Evolutionary conservation across 2,888 invertebrate species (phyloP), one percentile per base, ranked within the genome.

Genomic region (Tetanocera ferruginea): DNA sequence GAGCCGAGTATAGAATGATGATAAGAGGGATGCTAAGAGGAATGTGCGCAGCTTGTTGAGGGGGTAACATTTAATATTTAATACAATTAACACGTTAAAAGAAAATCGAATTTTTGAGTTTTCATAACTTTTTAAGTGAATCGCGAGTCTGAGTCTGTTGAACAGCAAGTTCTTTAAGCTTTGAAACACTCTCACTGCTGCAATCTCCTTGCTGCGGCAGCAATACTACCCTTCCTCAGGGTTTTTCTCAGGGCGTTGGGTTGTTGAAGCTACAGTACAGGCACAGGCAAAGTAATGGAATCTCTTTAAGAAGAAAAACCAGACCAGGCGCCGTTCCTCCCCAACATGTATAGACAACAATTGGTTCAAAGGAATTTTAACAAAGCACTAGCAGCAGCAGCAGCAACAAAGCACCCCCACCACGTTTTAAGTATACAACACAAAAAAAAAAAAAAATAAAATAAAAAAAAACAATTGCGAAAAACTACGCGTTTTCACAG

Each of bases 311-410:
- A 14, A 43, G 14, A 43, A 43, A 43, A n/a, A 49, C 25, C 23
- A 57, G 72, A 28, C 70, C 51, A 51, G 70, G 28, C 28, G 70
- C 55, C 28, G 34, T 17, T 64, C 31, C 51, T 51, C 66, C 31
- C 25, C 66, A 3, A n/a, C 75, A 55, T 55, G 67, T 75, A 67
- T 34, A 67, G 23, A 82, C 80, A 81, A 82, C 79, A 81, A 81
- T 81, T 80, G 81, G 75, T 81, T 78, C 81, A 81, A 80, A 80
- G 81, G 82, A 81, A 81, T 81, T 82, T 81, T 69, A 79, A 79
- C 79, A 79, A 79, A 71, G 34, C 51, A 51, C 60, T 62, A 57
- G 69, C 14, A 69, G 31, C 51, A 23, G 31, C 51, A 23, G 66
- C 57, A 78, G 78, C 78, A 76, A 28, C 60, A 23, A 43, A 77